Percentiles rank a stretch among this genome's conserved stretches.
Conservation (phyloP, 2,888 invertebrate species). For the Acronicta alni region DNA sequence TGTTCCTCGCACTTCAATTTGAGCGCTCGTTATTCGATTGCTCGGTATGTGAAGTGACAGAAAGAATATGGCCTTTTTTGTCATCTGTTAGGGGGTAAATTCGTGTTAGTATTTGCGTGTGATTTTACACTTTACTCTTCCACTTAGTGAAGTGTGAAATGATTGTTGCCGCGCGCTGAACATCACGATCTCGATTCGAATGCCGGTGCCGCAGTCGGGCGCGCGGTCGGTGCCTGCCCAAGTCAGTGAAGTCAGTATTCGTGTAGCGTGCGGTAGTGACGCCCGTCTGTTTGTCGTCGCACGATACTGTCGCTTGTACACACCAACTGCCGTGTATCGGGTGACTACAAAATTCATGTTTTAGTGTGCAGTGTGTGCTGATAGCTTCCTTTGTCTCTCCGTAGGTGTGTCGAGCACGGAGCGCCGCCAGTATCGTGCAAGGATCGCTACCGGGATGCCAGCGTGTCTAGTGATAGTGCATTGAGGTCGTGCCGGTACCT, state of each 20-base stretch:
- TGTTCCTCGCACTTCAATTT: conserved; percentile 50
- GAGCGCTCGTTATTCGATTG: conserved; percentile 38
- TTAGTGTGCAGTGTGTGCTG: conserved; percentile 74
- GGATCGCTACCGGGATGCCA: conserved; percentile 78
- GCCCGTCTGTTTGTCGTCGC: conserved; percentile 60
- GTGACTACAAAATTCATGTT: conserved; percentile 72
- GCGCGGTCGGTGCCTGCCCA: conserved; percentile 44
- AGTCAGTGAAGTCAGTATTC: conserved; percentile 77
- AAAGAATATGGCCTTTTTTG: conserved; percentile 24
- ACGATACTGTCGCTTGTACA: conserved; percentile 40
- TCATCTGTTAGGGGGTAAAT: conserved; percentile 53
- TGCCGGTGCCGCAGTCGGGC: conserved; percentile 66
- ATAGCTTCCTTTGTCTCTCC: conserved; percentile 78
- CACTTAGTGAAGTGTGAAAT: conserved; percentile 83
- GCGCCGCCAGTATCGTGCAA: conserved; percentile 60
- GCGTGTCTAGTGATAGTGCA: conserved; percentile 87
- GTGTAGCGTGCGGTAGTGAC: conserved; percentile 65
- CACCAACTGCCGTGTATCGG: conserved; percentile 61
- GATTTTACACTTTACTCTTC: conserved; percentile 80
- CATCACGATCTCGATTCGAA: conserved; percentile 61
- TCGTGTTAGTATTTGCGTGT: conserved; percentile 73
- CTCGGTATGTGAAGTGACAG: conserved; percentile 28
- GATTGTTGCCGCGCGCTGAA: conserved; percentile 71
- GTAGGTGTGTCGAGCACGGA: conserved; percentile 76
- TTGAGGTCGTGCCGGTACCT: conserved; percentile 81